Conservation (phyloP, 2,888 invertebrate genomes). For the Pemphredon lugubris region DNA sequence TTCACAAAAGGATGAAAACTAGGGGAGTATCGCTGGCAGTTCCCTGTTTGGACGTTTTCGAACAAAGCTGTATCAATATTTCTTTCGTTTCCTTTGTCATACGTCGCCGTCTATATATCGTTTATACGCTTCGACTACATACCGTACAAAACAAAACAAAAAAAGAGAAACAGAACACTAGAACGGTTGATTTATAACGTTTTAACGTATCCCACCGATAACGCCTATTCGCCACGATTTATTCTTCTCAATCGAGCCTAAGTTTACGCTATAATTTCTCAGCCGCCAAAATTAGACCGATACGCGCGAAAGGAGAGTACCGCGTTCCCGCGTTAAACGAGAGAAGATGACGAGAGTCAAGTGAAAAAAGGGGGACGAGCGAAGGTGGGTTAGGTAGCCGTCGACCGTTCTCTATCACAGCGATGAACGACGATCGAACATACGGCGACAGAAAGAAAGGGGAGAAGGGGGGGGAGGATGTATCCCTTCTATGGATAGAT, state of each 20-base stretch:
- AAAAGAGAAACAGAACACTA: too few species aligned
- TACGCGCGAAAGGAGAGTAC: too few species aligned
- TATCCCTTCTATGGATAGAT: conserved; percentile 57
- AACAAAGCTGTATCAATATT: conserved; percentile 70
- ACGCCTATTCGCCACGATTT: too few species aligned
- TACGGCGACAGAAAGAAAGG: conserved; percentile 50
- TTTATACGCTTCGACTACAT: too few species aligned
- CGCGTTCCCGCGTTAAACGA: background rate
- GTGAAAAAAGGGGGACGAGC: conserved; percentile 10
- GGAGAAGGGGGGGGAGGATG: conserved; percentile 36
- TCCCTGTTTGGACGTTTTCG: conserved; percentile 61
- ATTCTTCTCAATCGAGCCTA: too few species aligned
- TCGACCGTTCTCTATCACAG: conserved; percentile 18
- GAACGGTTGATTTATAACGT: too few species aligned
- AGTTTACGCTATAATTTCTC: too few species aligned
- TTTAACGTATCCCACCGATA: too few species aligned
- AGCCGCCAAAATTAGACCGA: too few species aligned
- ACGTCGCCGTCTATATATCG: conserved; percentile 15
- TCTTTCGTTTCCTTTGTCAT: conserved; percentile 63
- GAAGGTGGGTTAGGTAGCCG: conserved; percentile 11
- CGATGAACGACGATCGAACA: conserved; percentile 46
- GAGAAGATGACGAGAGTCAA: background rate
- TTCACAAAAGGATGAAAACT: conserved; percentile 24
- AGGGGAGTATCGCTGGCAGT: conserved; percentile 51
- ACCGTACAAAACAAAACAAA: too few species aligned